A percentile compares a stretch with the other conserved stretches of the same genome.
Conservation (phyloP, 2,797 vertebrate species). For the Salarias fasciatus region DNA sequence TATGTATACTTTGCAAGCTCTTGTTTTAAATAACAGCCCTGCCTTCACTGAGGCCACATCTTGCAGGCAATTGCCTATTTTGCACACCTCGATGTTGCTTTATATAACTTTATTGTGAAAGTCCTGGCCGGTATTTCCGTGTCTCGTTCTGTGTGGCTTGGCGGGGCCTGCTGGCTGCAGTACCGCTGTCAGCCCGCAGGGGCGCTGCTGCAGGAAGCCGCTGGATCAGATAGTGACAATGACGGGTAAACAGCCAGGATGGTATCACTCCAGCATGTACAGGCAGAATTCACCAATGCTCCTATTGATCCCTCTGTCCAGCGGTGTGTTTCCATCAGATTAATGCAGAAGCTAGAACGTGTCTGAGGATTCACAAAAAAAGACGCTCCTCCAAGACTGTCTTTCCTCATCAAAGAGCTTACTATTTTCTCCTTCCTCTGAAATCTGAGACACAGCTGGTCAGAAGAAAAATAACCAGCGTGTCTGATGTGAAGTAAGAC, state of each 20-base stretch:
- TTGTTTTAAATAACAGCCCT: too few species aligned
- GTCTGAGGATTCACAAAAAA: constrained; percentile 1
- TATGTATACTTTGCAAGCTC: too few species aligned
- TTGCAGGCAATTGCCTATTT: too few species aligned
- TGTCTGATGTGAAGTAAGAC: constrained; percentile 23
- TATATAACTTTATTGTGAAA: constrained; percentile 36
- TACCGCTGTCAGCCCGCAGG: constrained; percentile 68
- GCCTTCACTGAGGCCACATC: too few species aligned
- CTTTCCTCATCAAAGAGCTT: constrained; percentile 40
- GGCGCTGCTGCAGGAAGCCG: constrained; percentile 85
- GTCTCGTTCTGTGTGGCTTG: constrained; percentile 27
- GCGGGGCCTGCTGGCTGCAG: constrained; percentile 52
- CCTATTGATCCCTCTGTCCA: constrained; percentile 9
- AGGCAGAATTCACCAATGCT: constrained; percentile 15
- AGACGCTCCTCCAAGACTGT: constrained; percentile 26
- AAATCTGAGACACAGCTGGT: constrained; percentile 51
- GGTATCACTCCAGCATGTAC: constrained; percentile 56
- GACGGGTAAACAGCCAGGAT: constrained; percentile 78
- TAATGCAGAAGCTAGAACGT: neutral
- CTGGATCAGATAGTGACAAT: constrained; percentile 75
- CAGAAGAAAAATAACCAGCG: constrained; percentile 26
- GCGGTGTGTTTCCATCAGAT: neutral
- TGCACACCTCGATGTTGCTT: too few species aligned
- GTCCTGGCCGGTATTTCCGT: neutral
- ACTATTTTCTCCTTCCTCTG: constrained; percentile 43